Percentiles rank a stretch among this genome's conserved stretches.
Evolutionary conservation across 2,888 invertebrate species (phyloP).

Genomic region (Parnassius apollo): DNA sequence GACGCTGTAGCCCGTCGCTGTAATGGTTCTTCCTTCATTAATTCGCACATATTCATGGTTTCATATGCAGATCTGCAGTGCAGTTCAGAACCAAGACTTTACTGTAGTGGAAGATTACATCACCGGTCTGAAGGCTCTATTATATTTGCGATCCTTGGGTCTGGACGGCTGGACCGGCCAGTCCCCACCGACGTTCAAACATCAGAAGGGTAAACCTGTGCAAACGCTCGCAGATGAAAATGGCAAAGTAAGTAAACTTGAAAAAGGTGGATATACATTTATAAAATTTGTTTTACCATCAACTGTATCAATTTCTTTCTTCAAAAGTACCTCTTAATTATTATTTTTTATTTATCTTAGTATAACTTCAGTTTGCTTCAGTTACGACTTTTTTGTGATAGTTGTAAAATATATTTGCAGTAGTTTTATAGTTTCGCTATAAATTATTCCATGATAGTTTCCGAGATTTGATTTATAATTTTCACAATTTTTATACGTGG

Average conservation of each 20-base stretch:
- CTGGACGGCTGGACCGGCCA: slow-evolving; percentile 94
- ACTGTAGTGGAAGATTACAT: slow-evolving; percentile 97
- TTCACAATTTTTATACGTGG: no score
- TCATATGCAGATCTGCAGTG: slow-evolving; percentile 89
- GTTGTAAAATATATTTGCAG: no score
- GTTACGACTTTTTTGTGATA: no score
- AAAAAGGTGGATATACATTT: not conserved
- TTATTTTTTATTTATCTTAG: no score
- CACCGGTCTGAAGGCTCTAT: slow-evolving; percentile 91
- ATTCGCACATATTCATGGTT: not conserved
- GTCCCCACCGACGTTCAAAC: slow-evolving; percentile 93
- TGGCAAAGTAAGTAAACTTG: slow-evolving; percentile 81
- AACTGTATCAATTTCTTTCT: no score
- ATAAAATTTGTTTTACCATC: no score
- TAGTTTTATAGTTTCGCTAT: no score
- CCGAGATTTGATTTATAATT: no score
- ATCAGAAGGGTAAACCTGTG: slow-evolving; percentile 96
- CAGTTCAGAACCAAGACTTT: slow-evolving; percentile 99
- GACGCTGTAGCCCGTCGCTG: no score
- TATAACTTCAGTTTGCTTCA: no score
- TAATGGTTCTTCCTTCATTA: no score
- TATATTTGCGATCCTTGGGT: slow-evolving; percentile 88
- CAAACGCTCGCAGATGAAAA: slow-evolving; percentile 82
- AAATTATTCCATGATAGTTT: no score
- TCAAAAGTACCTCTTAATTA: slow-evolving; percentile 2